Evolutionary conservation across 2,797 vertebrate genomes (phyloP).

Genomic region (Enteromius thamalakanensis): DNA sequence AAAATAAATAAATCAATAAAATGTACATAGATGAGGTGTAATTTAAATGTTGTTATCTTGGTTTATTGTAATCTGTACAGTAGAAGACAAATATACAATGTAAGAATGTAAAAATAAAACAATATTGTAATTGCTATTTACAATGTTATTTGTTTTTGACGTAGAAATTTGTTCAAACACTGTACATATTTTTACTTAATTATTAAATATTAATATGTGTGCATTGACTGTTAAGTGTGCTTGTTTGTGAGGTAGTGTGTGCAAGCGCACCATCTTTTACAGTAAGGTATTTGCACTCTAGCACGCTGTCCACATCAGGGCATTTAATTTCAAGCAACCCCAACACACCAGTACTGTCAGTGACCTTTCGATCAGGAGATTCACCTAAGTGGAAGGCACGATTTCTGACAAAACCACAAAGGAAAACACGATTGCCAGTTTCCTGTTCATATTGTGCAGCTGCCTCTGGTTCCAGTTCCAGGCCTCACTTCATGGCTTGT

Average conservation of each 20-base stretch:
- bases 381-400: background rate
- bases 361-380: background rate
- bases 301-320: background rate
- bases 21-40: background rate
- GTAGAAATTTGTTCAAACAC: background rate
- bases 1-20: background rate
- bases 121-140: no score
- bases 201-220: background rate
- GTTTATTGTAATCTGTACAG: no score
- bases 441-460: slow-evolving; percentile 10
- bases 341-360: background rate
- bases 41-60: background rate
- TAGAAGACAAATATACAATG: no score
- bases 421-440: background rate
- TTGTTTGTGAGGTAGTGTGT: background rate
- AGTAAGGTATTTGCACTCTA: background rate
- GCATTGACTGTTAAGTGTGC: background rate
- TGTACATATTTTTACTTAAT: background rate
- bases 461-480: slow-evolving; percentile 32
- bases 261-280: background rate
- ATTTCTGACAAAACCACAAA: slow-evolving; percentile 9
- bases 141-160: no score
- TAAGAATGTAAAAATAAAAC: no score
- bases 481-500: slow-evolving; percentile 26
- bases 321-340: slow-evolving; percentile 2